Base-by-base conservation (phyloP, 2,888 invertebrate species). In the Monopis laevigella region DNA sequence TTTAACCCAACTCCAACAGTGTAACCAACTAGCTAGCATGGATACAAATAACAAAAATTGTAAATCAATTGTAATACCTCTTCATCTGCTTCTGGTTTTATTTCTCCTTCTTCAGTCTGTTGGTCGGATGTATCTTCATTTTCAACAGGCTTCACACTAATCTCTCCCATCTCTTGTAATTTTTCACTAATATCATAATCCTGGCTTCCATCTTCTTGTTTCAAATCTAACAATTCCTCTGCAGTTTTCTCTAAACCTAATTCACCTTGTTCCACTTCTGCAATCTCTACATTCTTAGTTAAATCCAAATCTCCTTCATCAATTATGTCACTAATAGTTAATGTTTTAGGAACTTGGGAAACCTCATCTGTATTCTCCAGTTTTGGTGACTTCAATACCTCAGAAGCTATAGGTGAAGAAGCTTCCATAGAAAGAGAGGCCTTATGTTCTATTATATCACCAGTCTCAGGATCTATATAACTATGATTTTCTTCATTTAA, bases 151-250 rank as follows among this genome's bases (percentile, higher is more conserved):
- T 75, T 78, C 3, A 73, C 75, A 63, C 78, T 80, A 26, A 81
- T 77, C 52, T 82, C 80, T 11, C 84, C 85, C 84, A 86, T 85
- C 62, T 86, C 86, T 56, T 85, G 84, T 35, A 85, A 58, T 56
- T 86, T 86, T 48, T 86, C 85, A 39, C 84, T 82, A 30, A 85
- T 83, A 55, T 86, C 84, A 58, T 82, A 83, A 51, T 86, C 85
- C 43, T 75, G 67, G 49, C 70, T 75, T 34, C 53, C 65, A 18
- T 75, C 75, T 35, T 77, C 77, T 46, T 70, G 64, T 51, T 74
- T 71, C n/a, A 75, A 61, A 44, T 62, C 65, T 46, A 80, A 53
- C 36, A 77, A 50, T 4, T 78, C 78, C 27, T 74, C 77, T 24
- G 67, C 58, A 32, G 64, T 58, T 51, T 77, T 78, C 17, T 46